Percentiles rank a stretch among this genome's conserved stretches.
These are phyloP conservation scores for Palythoa heliodiscus DNA, from an alignment of 92 coral and sea anemone species.

Conservation along the genomic window DNA sequence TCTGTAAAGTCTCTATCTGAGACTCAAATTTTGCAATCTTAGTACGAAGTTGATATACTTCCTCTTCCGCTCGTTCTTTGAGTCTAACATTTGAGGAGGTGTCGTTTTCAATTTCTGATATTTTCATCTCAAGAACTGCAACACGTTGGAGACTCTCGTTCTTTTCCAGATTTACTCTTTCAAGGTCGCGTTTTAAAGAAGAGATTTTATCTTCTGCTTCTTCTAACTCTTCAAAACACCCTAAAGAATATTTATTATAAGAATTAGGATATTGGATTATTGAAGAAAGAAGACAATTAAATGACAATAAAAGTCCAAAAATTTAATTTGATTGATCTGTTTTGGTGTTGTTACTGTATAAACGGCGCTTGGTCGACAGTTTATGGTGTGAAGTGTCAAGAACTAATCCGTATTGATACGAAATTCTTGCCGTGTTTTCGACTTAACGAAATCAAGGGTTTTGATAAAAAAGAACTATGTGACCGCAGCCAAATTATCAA, in stretches of 20 bases:
- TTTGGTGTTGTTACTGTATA: too few species aligned
- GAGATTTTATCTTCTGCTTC: conserved; percentile 73
- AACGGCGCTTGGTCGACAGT: too few species aligned
- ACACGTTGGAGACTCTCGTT: conserved; percentile 72
- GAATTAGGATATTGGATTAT: too few species aligned
- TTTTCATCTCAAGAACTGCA: conserved; percentile 60
- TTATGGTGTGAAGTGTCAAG: too few species aligned
- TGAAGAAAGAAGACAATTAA: too few species aligned
- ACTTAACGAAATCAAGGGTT: too few species aligned
- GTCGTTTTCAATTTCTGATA: conserved; percentile 78
- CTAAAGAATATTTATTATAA: neutral
- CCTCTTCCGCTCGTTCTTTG: conserved; percentile 83
- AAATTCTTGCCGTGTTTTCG: too few species aligned
- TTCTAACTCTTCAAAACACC: conserved; percentile 68
- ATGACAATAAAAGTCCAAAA: too few species aligned
- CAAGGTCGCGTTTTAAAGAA: conserved; percentile 71
- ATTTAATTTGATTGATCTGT: too few species aligned
- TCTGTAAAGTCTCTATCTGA: conserved; percentile 80
- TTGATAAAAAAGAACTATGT: too few species aligned
- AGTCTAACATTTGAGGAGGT: conserved; percentile 66
- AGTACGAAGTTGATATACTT: conserved; percentile 73
- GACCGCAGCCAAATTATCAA: too few species aligned
- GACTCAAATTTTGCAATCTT: conserved; percentile 84
- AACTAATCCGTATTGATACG: too few species aligned
- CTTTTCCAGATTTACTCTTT: conserved; percentile 67